Conservation (phyloP, 1,140 invertebrate species). For the Geopemphigus sp. region DNA sequence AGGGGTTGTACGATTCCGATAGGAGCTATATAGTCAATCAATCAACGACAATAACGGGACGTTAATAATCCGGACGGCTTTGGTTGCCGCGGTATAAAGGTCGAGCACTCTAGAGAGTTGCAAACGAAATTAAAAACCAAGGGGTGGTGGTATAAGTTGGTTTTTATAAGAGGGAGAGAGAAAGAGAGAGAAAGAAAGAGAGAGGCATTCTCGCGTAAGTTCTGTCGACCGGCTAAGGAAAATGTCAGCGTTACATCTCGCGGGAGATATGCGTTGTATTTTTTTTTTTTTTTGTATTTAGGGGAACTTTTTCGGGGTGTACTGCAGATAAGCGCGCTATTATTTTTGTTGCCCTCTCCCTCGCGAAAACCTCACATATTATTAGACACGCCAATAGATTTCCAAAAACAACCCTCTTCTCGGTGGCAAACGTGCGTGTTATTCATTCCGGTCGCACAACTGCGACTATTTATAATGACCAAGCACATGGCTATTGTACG, state of each 20-base stretch:
- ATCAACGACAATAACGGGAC: constrained; percentile 42
- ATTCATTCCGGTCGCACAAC: neutral
- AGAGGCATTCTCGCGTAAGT: neutral
- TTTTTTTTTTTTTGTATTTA: constrained; percentile 11
- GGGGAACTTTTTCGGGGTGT: neutral
- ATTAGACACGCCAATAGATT: constrained; percentile 19
- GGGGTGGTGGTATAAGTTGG: neutral
- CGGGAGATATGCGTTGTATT: constrained; percentile 2
- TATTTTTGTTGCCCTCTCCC: constrained; percentile 24
- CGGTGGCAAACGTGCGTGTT: neutral
- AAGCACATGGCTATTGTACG: neutral
- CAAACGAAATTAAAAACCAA: constrained; percentile 35
- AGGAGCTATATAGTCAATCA: constrained; percentile 25
- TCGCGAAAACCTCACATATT: neutral
- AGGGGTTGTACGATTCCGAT: neutral
- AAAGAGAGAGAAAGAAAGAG: neutral
- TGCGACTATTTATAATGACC: neutral
- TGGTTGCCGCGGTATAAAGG: neutral
- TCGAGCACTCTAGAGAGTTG: constrained; percentile 27
- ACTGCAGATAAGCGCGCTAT: constrained; percentile 25
- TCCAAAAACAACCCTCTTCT: constrained; percentile 21
- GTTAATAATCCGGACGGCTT: constrained; percentile 46
- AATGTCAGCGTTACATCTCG: constrained; percentile 30
- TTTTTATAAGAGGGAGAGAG: neutral
- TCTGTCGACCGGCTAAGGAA: neutral